phyloP scores from a whole-genome alignment of 2,888 invertebrate genomes.

The Cyclophora albipunctata region DNA sequence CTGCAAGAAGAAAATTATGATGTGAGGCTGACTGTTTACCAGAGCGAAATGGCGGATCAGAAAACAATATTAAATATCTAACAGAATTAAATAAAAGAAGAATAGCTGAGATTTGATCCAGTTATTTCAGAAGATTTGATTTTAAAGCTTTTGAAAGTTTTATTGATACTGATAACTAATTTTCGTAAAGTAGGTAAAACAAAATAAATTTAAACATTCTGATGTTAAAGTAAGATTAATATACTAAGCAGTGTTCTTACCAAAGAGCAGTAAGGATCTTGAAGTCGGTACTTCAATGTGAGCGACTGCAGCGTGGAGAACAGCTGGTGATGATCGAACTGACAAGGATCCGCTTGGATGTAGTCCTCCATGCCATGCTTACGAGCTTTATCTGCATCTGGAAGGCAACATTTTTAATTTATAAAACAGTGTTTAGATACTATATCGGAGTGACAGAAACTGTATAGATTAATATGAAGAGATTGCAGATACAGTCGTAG shows the following conservation, averaged over 20 bases:
- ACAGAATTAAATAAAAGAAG: background rate
- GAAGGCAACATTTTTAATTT: background rate
- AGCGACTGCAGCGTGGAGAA: constrained; percentile 94
- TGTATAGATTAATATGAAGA: too few species aligned
- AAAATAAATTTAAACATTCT: too few species aligned
- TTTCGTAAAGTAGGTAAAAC: too few species aligned
- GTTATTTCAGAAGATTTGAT: too few species aligned
- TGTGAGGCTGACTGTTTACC: too few species aligned
- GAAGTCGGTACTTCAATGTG: constrained; percentile 95
- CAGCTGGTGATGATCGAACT: constrained; percentile 94
- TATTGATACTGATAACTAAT: too few species aligned
- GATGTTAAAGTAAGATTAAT: too few species aligned
- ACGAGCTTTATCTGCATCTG: constrained; percentile 94
- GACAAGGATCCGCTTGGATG: constrained; percentile 98
- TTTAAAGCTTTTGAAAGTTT: too few species aligned
- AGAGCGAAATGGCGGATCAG: background rate
- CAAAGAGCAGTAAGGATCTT: constrained; percentile 98
- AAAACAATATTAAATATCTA: background rate
- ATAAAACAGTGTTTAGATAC: too few species aligned
- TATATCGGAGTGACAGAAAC: too few species aligned
- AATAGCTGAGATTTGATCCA: too few species aligned
- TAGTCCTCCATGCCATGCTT: constrained; percentile 99
- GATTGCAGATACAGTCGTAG: too few species aligned
- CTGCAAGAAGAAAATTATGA: constrained; percentile 60
- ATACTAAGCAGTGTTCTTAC: constrained; percentile 61